Base-by-base conservation (phyloP, 2,888 invertebrate genomes). In the Anarsia innoxiella region DNA sequence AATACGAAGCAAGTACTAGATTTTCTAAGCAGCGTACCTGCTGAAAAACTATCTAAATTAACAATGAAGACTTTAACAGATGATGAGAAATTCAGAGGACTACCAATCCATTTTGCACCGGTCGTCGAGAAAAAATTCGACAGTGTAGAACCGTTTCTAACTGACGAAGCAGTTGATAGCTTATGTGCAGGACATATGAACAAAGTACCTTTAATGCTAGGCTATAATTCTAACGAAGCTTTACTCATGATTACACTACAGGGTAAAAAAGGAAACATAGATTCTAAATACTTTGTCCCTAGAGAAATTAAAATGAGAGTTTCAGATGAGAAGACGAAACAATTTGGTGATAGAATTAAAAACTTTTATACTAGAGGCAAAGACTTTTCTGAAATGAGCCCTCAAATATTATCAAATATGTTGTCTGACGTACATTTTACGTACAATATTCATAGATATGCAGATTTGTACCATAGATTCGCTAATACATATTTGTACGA, bases 151-250 rank as follows among this genome's bases (percentile, higher is more conserved):
- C 8, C 12, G n/a, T 26, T 33, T 14, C 10, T 33, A 14, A 25
- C 2, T 4, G 19, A 15, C 14, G 25, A 26, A 3, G 14, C 26
- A 1, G 27, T 53, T 3, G 46, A 58, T 10, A 34, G 51, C 16
- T 41, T 67, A 14, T 66, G 56, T 52, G 67, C 73, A 16, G 89
- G 89, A 15, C 72, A 66, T n/a, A 59, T 87, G 3, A 67, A 67
- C 30, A 50, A 68, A 23, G 82, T 89, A 1, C 92, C 92, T 0
- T 83, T 91, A 61, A 87, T 94, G 56, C 80, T 90, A 13, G 93
- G 93, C 1, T 62, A 90, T 5, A 93, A 90, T 6, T 86, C 86
- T 1, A 86, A 90, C 37, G 93, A 93, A 73, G 88, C 90, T 0
- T 16, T 64, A 8, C 1, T 65, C 1, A n/a, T n/a, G 51, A 32